Conservation (phyloP, 2,888 invertebrate genomes). For the Lomographa bimaculata region DNA sequence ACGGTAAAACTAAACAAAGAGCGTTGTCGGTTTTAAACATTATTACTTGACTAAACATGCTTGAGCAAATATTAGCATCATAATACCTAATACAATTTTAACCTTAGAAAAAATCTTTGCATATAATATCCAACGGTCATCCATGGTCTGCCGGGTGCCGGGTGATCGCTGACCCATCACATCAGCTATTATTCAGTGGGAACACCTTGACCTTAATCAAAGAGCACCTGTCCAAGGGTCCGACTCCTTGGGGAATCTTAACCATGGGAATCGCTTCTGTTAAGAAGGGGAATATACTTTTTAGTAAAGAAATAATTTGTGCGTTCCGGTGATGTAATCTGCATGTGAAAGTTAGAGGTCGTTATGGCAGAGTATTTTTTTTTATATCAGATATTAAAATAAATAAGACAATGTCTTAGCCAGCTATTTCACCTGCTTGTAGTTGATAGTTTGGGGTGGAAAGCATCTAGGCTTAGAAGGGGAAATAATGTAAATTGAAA, state of each 20-base stretch:
- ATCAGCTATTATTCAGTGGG: constrained; percentile 47
- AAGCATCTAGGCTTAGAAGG: too few species aligned
- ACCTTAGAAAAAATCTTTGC: constrained; percentile 29
- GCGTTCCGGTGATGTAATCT: constrained; percentile 23
- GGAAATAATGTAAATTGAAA: too few species aligned
- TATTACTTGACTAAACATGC: too few species aligned
- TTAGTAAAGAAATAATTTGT: constrained; percentile 23
- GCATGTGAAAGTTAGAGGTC: constrained; percentile 9
- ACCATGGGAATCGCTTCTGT: constrained; percentile 69
- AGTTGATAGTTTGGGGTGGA: too few species aligned
- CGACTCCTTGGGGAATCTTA: constrained; percentile 65
- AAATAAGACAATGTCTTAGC: too few species aligned
- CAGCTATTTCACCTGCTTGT: too few species aligned
- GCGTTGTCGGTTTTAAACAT: too few species aligned
- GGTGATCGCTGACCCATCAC: constrained; percentile 64
- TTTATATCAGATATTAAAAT: too few species aligned
- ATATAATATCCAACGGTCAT: constrained; percentile 63
- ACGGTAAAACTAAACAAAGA: too few species aligned
- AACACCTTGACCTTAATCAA: constrained; percentile 77
- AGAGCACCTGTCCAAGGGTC: constrained; percentile 69
- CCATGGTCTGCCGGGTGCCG: constrained; percentile 56
- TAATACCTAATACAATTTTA: too few species aligned
- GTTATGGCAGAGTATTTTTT: background rate
- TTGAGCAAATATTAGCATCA: too few species aligned
- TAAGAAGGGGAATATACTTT: constrained; percentile 37